A percentile compares a stretch with the other conserved stretches of the same genome.
Conservation (phyloP, 37 sponge, comb jelly and placozoan genomes). For the Beroe ovata region DNA sequence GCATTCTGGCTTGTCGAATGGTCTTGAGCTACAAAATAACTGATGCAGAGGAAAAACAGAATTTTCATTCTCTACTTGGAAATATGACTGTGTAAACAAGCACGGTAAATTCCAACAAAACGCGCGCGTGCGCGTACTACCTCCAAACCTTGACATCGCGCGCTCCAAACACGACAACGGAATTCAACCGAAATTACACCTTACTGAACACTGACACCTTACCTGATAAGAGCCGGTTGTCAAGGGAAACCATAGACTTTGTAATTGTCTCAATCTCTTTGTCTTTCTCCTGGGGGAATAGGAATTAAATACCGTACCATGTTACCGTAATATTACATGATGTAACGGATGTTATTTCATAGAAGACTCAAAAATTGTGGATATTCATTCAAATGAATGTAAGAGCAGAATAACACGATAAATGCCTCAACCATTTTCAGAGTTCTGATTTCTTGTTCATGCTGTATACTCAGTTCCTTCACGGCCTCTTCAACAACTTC, state of each 20-base stretch:
- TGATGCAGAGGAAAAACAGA: background rate
- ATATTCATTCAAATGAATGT: background rate
- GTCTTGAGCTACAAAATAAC: background rate
- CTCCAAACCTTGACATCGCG: too few relatives aligned
- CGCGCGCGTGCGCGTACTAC: too few relatives aligned
- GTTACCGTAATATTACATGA: background rate
- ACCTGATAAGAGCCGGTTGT: conserved; percentile 11
- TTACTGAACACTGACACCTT: too few relatives aligned
- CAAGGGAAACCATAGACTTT: conserved; percentile 29
- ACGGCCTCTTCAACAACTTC: conserved; percentile 55
- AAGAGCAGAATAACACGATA: too few relatives aligned
- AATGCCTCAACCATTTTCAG: too few relatives aligned
- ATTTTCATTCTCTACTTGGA: too few relatives aligned
- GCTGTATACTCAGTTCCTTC: conserved; percentile 21
- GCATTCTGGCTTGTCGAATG: background rate
- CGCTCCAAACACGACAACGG: too few relatives aligned
- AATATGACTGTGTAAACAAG: too few relatives aligned
- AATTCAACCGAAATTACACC: too few relatives aligned
- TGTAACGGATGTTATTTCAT: background rate
- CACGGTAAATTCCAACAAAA: too few relatives aligned
- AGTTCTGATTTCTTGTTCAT: conserved; percentile 19
- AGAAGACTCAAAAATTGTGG: background rate
- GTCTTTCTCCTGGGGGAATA: conserved; percentile 6
- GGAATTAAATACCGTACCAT: background rate
- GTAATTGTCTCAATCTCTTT: conserved; percentile 28